Base-by-base conservation (phyloP, 2,113 vertebrate genomes). In the Seriola quinqueradiata region DNA sequence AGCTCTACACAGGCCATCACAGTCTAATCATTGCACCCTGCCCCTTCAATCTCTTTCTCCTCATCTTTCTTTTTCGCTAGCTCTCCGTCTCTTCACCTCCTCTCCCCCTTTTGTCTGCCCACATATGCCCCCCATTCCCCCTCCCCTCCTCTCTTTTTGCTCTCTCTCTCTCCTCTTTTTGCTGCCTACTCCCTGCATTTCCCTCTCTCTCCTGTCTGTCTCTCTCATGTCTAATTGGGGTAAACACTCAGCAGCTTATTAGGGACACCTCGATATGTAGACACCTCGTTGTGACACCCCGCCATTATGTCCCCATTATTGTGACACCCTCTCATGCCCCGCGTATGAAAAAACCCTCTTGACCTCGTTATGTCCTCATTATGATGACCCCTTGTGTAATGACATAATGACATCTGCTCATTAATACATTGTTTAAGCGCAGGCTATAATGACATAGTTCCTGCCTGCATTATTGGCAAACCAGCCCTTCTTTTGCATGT, bases 1-100 rank as follows among this genome's bases (percentile, higher is more conserved):
- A 28, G 17, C 68, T 75, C 63, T 42, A 77, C 79, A 83, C 52
- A 85, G 77, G 82, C 88, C 83, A 82, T 87, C 87, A 90, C 88
- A 84, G 75, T 89, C 88, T 90, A 91, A 91, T 91, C 92, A 93
- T 79, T 77, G 70, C 89, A 75, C 82, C 68, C 79, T 88, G 81
- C 87, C 83, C 87, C 79, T 89, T 91, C 78, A 90, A 88, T 89
- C 78, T 91, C 78, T 90, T 66, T 60, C 68, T 71, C 71, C 75
- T 78, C 87, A 64, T 83, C 84, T 75, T 79, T 78, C 71, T 73
- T 75, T 79, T 74, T 77, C 11, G n/a, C 68, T 28, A 28, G 28
- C 28, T 65, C 75, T 70, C 52, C 59, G 44, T 21, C 70, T 52
- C 64, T 72, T 50, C 57, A 8, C 34, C 61, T 55, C 64, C 44